Evolutionary conservation across 2,888 invertebrate species (phyloP).

Genomic region (Leptura quadrifasciata): DNA sequence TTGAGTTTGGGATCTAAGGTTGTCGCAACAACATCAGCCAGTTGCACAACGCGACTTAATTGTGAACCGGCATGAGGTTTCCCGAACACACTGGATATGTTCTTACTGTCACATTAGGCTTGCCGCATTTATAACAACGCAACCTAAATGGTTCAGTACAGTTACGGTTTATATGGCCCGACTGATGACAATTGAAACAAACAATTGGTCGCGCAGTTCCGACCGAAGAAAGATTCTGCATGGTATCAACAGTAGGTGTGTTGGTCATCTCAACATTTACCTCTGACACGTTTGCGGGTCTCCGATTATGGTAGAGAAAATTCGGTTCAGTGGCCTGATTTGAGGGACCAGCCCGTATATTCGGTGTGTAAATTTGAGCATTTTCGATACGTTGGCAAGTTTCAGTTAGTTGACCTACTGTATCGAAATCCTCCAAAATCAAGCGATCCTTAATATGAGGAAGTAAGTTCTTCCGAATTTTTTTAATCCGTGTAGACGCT

Average conservation of each 20-base stretch:
- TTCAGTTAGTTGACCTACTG: not conserved
- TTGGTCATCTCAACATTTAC: no score
- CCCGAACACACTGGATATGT: conserved; percentile 15
- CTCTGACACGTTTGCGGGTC: not conserved
- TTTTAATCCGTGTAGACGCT: not conserved
- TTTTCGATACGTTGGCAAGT: not conserved
- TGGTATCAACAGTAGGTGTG: not conserved
- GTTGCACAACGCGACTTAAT: conserved; percentile 17
- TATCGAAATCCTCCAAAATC: not conserved
- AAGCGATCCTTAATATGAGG: not conserved
- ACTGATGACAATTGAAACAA: conserved; percentile 7
- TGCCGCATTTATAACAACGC: not conserved
- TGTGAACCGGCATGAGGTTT: conserved; percentile 16
- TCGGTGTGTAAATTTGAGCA: not conserved
- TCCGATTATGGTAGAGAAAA: not conserved
- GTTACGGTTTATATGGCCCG: not conserved
- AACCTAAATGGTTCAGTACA: not conserved
- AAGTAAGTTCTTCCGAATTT: not conserved
- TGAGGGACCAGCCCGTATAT: not conserved
- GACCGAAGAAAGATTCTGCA: not conserved
- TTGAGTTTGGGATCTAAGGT: not conserved
- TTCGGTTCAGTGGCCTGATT: not conserved
- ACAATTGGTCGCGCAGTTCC: not conserved
- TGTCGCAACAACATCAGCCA: not conserved
- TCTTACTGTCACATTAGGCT: not conserved